Conservation (phyloP, 92 coral and sea anemone genomes). For the Micromussa lordhowensis region DNA sequence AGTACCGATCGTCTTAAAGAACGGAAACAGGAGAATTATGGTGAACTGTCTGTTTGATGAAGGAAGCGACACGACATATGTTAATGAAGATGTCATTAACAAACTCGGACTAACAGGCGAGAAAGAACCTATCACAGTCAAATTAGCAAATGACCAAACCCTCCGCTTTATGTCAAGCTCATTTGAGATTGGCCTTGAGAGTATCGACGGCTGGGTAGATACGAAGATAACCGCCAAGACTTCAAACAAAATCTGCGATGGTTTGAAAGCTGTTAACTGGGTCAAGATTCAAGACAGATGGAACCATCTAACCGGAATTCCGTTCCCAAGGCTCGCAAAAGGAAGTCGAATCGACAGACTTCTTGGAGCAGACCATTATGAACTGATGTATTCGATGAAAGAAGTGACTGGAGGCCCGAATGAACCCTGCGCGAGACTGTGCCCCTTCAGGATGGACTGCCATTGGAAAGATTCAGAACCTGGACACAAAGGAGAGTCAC, state of each 20-base stretch:
- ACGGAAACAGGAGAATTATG: not conserved
- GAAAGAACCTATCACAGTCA: conserved; percentile 39
- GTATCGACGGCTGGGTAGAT: conserved; percentile 61
- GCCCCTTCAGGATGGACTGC: conserved; percentile 75
- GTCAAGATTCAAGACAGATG: conserved; percentile 48
- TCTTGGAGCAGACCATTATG: conserved; percentile 65
- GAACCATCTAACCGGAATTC: conserved; percentile 12
- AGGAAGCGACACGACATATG: too few relatives aligned
- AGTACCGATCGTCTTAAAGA: too few relatives aligned
- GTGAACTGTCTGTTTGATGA: too few relatives aligned
- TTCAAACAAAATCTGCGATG: conserved; percentile 63
- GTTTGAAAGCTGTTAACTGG: conserved; percentile 70
- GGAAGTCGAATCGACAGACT: conserved; percentile 56
- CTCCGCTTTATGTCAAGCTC: conserved; percentile 59
- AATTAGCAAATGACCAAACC: conserved; percentile 54
- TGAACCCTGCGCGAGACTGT: conserved; percentile 53
- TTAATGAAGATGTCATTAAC: conserved; percentile 46
- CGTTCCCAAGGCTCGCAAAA: conserved; percentile 31
- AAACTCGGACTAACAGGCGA: conserved; percentile 54
- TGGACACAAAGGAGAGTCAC: conserved; percentile 11
- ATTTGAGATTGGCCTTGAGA: conserved; percentile 64
- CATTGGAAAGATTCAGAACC: conserved; percentile 38
- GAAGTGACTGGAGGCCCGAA: conserved; percentile 46
- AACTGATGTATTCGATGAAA: conserved; percentile 53
- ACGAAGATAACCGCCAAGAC: conserved; percentile 61